Base-by-base conservation (phyloP, 1,140 invertebrate genomes). In the Dendrolimus kikuchii region DNA sequence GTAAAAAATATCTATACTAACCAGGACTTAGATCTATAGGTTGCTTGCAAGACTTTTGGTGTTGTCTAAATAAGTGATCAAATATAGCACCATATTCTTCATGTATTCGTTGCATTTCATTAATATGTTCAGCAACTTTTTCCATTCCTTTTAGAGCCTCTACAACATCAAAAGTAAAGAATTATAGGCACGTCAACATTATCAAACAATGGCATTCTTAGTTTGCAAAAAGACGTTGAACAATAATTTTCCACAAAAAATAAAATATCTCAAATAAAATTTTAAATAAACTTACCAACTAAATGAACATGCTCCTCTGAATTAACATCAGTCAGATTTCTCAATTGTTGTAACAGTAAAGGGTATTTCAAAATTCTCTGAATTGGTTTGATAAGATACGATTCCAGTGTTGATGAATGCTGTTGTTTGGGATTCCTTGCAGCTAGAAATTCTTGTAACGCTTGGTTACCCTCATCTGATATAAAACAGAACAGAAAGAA, bases 51-150 rank as follows among this genome's bases (percentile, higher is more conserved):
- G 95, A 95, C 86, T 97, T 97, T 81, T 97, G 95, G 88, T 98
- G 95, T 89, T 98, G 96, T 67, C 96, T 91, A 89, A 96, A 97
- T 64, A 98, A 89, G 81, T 97, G 96, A 90, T 98, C 96, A 88
- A 99, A 99, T 81, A 99, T 98, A 62, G 96, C 95, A 56, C 98
- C 98, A 86, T 99, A 99, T 88, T 99, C 98, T 89, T 99, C 98
- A 83, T 99, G 98, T 74, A 99, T 98, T 89, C 98, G 92, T 90
- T 99, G 98, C 98, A 99, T 99, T 89, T 99, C 98, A 86, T 99
- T 99, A 67, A 99, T 99, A 85, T 99, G 98, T 88, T 99, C 97
- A n/a, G 98, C 98, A 51, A 99, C 97, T 84, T 98, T 97, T 83
- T 99, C 98, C 97, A 99, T 99, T 56, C 95, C 95, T 77, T 96